phyloP scores from a whole-genome alignment of 2,888 invertebrate species.

The Chalcosyrphus nemorum region DNA sequence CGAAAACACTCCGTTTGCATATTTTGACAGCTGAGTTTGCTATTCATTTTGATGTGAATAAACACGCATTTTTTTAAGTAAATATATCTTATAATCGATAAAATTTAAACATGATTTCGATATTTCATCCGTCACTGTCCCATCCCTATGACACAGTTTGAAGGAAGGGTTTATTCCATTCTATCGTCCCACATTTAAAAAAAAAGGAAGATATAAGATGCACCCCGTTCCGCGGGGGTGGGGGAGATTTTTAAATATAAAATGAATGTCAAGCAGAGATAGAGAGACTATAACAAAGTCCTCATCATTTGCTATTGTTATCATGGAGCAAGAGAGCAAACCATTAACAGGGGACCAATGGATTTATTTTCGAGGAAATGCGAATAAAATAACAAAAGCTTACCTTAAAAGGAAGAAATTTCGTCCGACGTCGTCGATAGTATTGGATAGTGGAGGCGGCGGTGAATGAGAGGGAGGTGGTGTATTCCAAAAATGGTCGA shows the following conservation, averaged over 20 bases:
- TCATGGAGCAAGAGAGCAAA: slow-evolving; percentile 2
- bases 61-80: too few species aligned
- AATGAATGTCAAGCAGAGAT: slow-evolving; percentile 45
- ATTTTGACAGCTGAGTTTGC: too few species aligned
- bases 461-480: slow-evolving; percentile 31
- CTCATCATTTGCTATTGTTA: slow-evolving; percentile 4
- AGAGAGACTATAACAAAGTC: not conserved
- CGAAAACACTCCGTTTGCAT: too few species aligned
- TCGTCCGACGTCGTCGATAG: not conserved
- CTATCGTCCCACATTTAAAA: not conserved
- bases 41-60: too few species aligned
- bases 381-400: slow-evolving; percentile 21
- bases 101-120: too few species aligned
- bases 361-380: slow-evolving; percentile 18
- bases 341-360: slow-evolving; percentile 18
- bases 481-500: slow-evolving; percentile 61
- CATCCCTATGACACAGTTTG: too few species aligned
- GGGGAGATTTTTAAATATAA: not conserved
- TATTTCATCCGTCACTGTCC: too few species aligned
- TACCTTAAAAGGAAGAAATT: slow-evolving; percentile 70
- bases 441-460: too few species aligned
- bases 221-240: too few species aligned
- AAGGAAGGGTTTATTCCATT: too few species aligned
- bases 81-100: too few species aligned
- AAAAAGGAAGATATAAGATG: not conserved